phyloP scores from a whole-genome alignment of 2,888 invertebrate species.

The Drosophila testacea region DNA sequence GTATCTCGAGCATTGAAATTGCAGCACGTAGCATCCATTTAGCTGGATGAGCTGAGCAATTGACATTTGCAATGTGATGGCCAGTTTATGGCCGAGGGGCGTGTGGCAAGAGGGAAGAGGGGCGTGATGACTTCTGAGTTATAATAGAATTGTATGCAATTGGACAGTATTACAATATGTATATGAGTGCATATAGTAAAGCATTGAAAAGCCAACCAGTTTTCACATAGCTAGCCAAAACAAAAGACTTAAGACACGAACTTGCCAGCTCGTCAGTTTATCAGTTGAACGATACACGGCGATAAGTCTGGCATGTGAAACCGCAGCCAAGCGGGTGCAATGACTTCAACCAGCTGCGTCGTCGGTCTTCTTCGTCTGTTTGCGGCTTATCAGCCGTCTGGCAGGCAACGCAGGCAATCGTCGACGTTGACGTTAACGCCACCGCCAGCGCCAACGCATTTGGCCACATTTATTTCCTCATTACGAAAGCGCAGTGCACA shows the following conservation, averaged over 20 bases:
- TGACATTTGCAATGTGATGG: slow-evolving; percentile 58
- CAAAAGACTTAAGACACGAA: slow-evolving; percentile 64
- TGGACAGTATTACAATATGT: slow-evolving; percentile 8
- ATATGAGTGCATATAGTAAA: neutral
- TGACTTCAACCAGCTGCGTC: slow-evolving; percentile 44
- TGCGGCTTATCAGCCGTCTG: slow-evolving; percentile 51
- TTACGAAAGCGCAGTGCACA: slow-evolving; percentile 67
- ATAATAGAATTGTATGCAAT: slow-evolving; percentile 16
- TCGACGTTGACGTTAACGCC: slow-evolving; percentile 21
- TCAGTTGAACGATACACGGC: slow-evolving; percentile 38
- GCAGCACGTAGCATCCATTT: slow-evolving; percentile 72
- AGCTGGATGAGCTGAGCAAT: slow-evolving; percentile 61
- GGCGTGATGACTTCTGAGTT: slow-evolving; percentile 24
- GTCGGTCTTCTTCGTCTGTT: slow-evolving; percentile 26
- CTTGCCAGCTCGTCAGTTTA: slow-evolving; percentile 39
- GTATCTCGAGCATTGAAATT: slow-evolving; percentile 62
- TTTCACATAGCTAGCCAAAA: slow-evolving; percentile 27
- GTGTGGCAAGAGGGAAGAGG: neutral
- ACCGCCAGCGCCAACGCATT: slow-evolving; percentile 65
- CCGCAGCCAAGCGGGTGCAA: slow-evolving; percentile 53
- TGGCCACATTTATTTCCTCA: slow-evolving; percentile 77
- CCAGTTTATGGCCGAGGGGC: slow-evolving; percentile 11
- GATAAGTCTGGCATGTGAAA: slow-evolving; percentile 51
- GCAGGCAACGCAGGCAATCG: slow-evolving; percentile 13
- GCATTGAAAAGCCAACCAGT: neutral